Base-by-base conservation (phyloP, 1,140 invertebrate genomes). In the Brachionus angularis region DNA sequence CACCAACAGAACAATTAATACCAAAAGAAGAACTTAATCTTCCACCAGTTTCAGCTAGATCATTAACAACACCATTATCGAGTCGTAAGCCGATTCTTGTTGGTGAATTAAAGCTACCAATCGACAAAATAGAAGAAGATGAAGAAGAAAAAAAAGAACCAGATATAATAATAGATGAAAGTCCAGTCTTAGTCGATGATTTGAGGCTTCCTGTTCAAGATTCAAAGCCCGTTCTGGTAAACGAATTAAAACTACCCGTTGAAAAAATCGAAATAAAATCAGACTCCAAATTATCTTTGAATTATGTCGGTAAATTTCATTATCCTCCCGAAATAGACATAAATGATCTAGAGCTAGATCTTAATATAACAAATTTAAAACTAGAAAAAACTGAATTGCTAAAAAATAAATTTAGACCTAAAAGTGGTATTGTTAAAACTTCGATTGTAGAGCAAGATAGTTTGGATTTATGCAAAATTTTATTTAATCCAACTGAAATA, bases 291-390 rank as follows among this genome's bases (percentile, higher is more conserved):
- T 39, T 23, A 25, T 36, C 33, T 1, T 18, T 67, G 0, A 47
- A 27, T 16, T 67, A 67, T 31, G 29, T 33, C 36, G 62, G 62
- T 33, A 67, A 67, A 67, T 67, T 67, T 67, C 62, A 67, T 31
- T 67, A 67, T 47, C 62, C 62, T 5, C 42, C 47, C 12, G 62
- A 67, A 47, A 33, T 67, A 21, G 62, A 67, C 39, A 23, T 23
- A 2, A 58, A 58, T 33, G 53, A 58, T 58, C 33, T 29, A 5
- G 53, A 58, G 23, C 7, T 58, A 29, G 14, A 39, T 18, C 12
- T 23, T 58, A 36, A 46, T n/a, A 27, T 67, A 27, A 31, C 10
- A 12, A 7, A 47, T 21, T 39, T 47, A 31, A 23, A 34, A 16
- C 4, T 46, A 34, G 62, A 67, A 27, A 42, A 10, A 42, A 42